Base-by-base conservation (phyloP, 2,888 invertebrate genomes). In the Dendrolimus houi region DNA sequence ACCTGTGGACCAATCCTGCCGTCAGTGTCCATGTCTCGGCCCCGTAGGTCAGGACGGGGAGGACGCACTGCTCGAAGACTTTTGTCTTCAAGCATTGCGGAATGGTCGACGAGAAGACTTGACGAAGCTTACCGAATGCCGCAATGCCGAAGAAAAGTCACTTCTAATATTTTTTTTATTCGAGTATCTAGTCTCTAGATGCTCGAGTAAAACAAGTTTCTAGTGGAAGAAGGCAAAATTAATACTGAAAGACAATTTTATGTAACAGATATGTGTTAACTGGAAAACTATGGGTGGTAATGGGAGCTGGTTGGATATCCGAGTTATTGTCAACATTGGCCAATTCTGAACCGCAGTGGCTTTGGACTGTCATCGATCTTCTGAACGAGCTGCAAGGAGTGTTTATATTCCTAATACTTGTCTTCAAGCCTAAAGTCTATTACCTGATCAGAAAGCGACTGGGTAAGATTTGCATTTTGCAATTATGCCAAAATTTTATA, bases 221-320 rank as follows among this genome's bases (percentile, higher is more conserved):
- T 17, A 29, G 6, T 29, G 29, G 29, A 29, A 29, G 29, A 29
- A 29, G 29, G 29, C 29, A 29, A 3, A 29, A 29, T 29, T 29
- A 6, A 29, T 29, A 29, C 29, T 29, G 29, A 29, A 29, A 29
- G 12, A 47, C 9, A 47, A 47, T 47, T 47, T 47, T 47, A 57
- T 29, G 52, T 52, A 57, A 56, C 80, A 94, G 95, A 72, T 93
- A 95, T 64, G 82, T 92, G 42, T 92, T 96, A 86, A 95, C 94
- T 59, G 88, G 94, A 0, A 96, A 96, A 73, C 81, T 96, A 1
- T 95, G 95, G 85, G 86, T 95, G 60, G 95, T 96, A 54, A 96
- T 96, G 96, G 96, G 96, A 0, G 92, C 95, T 0, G 93, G 94
- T 0, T 96, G 95, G 94, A 81, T 93, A 2, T 88, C 94, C 54